These are phyloP conservation scores for Eueides isabella DNA, from an alignment of 1,140 invertebrate species.

Conservation along the genomic window DNA sequence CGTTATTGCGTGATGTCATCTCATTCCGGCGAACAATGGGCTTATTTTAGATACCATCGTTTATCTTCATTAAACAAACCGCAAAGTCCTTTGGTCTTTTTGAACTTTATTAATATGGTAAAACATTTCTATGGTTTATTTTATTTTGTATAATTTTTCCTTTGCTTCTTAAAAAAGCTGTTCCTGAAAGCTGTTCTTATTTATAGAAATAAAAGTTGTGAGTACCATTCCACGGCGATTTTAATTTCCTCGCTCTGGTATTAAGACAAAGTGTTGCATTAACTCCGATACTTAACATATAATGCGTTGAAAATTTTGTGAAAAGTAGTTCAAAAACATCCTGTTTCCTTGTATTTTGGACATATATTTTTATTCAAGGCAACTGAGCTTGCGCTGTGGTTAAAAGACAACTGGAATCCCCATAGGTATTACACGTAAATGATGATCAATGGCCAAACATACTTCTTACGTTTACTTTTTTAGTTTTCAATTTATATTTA, in stretches of 20 bases:
- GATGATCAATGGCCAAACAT: no score
- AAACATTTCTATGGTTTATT: slow-evolving; percentile 3
- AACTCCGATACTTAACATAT: no score
- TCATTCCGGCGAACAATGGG: slow-evolving; percentile 24
- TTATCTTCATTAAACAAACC: slow-evolving; percentile 29
- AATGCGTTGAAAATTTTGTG: no score
- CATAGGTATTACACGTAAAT: no score
- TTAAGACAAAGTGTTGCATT: not conserved
- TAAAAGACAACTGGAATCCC: no score
- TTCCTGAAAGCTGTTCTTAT: not conserved
- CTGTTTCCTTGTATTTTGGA: no score
- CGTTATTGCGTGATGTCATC: slow-evolving; percentile 31
- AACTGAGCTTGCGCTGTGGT: no score
- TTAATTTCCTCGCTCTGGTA: not conserved
- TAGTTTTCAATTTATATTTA: no score
- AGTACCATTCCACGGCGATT: no score
- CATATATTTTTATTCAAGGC: no score
- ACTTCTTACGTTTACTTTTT: no score
- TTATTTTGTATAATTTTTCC: slow-evolving; percentile 1
- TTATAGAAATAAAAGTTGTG: not conserved
- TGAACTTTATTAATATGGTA: slow-evolving; percentile 21
- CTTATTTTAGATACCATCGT: slow-evolving; percentile 26
- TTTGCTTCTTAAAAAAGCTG: not conserved
- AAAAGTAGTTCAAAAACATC: no score
- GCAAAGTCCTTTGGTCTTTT: slow-evolving; percentile 25